These are phyloP conservation scores for Glossosoma conforme DNA, from an alignment of 1,140 invertebrate genomes.

Conservation along the genomic window DNA sequence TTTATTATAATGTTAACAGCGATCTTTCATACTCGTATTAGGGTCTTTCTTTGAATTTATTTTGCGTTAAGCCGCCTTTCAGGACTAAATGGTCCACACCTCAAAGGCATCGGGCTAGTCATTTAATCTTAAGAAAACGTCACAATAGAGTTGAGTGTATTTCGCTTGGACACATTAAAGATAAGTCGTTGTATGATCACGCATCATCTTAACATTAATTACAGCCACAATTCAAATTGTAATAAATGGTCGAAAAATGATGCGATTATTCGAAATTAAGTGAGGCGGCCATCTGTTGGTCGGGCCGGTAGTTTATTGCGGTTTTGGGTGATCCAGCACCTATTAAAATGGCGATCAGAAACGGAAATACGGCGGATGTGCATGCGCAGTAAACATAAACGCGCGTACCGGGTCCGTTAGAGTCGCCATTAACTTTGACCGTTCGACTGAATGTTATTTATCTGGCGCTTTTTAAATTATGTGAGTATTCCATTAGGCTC, in stretches of 20 bases:
- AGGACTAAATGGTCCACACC: no score
- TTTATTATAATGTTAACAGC: no score
- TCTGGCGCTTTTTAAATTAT: conserved; percentile 24
- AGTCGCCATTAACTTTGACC: conserved; percentile 23
- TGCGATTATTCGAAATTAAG: not conserved
- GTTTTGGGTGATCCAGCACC: conserved; percentile 23
- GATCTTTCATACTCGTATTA: no score
- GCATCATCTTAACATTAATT: no score
- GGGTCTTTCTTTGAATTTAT: no score
- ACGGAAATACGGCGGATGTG: conserved; percentile 19
- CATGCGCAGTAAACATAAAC: conserved; percentile 30
- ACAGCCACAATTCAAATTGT: no score
- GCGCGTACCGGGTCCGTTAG: conserved; percentile 26
- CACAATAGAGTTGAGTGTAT: no score
- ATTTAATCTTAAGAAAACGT: no score
- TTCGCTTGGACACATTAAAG: no score
- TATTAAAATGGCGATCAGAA: conserved; percentile 22
- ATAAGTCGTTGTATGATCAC: no score
- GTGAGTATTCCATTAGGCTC: conserved; percentile 12
- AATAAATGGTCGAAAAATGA: not conserved
- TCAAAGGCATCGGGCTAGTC: no score
- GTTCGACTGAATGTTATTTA: conserved; percentile 15
- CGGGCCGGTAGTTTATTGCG: conserved; percentile 17
- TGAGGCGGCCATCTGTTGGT: conserved; percentile 21
- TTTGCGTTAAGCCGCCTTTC: no score